Conservation (phyloP, 2,888 invertebrate species). For the Cheilosia soror region DNA sequence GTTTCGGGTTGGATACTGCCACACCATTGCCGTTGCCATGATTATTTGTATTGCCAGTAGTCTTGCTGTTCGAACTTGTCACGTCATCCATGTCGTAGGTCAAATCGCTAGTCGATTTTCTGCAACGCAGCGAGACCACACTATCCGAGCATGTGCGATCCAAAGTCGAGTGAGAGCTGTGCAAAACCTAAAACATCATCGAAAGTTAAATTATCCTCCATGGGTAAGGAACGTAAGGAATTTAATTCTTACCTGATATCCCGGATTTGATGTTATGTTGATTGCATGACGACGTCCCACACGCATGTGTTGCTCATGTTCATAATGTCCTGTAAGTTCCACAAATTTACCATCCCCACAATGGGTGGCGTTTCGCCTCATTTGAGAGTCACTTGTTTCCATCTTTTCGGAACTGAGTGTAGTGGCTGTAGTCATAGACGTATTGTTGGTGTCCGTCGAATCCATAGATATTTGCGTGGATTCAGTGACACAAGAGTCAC, state of each 20-base stretch:
- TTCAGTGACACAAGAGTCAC: conserved; percentile 83
- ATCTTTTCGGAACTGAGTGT: conserved; percentile 80
- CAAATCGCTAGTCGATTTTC: conserved; percentile 92
- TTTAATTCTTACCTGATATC: conserved; percentile 80
- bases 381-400: conserved; percentile 10
- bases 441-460: conserved; percentile 80
- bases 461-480: conserved; percentile 82
- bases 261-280: conserved; percentile 84
- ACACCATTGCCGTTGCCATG: conserved; percentile 60
- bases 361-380: conserved; percentile 39
- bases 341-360: conserved; percentile 25
- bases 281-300: conserved; percentile 82
- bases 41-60: conserved; percentile 33
- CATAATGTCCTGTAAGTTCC: conserved; percentile 28
- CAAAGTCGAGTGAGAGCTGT: conserved; percentile 83
- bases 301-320: conserved; percentile 50
- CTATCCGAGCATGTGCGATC: conserved; percentile 84
- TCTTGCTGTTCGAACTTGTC: conserved; percentile 85
- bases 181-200: conserved; percentile 78
- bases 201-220: neutral
- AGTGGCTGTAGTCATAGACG: conserved; percentile 81
- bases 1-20: conserved; percentile 79
- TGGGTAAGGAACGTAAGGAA: too few species aligned
- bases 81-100: conserved; percentile 83
- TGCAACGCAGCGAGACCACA: conserved; percentile 84